A percentile compares a stretch with the other conserved stretches of the same genome.
phyloP scores from a whole-genome alignment of 1,140 invertebrate species.

The Delia radicum region DNA sequence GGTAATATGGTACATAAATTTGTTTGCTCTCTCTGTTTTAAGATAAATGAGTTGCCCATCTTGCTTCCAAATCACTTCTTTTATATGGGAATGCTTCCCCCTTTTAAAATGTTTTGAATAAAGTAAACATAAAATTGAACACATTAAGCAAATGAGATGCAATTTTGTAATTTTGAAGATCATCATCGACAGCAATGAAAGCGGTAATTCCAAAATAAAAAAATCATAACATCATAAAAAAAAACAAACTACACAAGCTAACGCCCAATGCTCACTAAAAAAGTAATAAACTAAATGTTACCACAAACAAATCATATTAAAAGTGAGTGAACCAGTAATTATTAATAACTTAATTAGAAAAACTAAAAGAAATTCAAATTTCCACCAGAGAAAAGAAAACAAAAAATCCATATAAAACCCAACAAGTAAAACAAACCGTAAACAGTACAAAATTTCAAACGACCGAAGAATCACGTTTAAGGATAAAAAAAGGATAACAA shows the following conservation, averaged over 20 bases:
- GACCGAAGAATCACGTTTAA: background rate
- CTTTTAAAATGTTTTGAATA: background rate
- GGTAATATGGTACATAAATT: too few species aligned
- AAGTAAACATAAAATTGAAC: background rate
- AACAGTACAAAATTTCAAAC: background rate
- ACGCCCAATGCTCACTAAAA: background rate
- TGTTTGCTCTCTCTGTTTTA: too few species aligned
- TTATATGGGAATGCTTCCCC: background rate
- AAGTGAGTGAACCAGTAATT: background rate
- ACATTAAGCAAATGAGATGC: background rate
- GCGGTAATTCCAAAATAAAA: background rate
- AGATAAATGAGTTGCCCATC: too few species aligned
- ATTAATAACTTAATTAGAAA: background rate
- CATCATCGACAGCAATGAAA: background rate
- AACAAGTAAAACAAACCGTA: background rate
- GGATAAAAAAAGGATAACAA: background rate
- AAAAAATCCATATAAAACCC: background rate
- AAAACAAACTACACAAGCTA: background rate
- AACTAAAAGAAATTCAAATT: background rate
- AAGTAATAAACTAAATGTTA: background rate
- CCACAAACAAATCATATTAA: background rate
- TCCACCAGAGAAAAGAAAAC: background rate
- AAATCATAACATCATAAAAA: background rate
- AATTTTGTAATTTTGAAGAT: background rate
- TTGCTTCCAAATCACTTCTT: too few species aligned